These are phyloP conservation scores for Heliornis fulica DNA, from an alignment of 2,113 vertebrate species.

Conservation along the genomic window DNA sequence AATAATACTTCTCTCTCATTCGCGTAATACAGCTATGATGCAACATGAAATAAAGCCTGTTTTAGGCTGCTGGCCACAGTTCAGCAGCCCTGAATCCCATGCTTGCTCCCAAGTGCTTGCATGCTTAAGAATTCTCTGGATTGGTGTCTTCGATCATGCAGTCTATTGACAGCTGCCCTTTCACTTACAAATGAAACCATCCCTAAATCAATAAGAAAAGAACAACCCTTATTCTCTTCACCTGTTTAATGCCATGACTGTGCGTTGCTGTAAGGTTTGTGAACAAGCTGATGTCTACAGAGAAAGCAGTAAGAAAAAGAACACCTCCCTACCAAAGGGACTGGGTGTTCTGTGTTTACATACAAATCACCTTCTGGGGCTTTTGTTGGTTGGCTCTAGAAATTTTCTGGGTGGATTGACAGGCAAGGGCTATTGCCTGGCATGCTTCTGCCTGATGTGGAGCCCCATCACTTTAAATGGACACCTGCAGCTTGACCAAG, in stretches of 20 bases:
- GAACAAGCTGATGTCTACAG: slow-evolving; percentile 22
- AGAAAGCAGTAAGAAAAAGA: slow-evolving; percentile 32
- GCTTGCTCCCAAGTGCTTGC: neutral
- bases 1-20: neutral
- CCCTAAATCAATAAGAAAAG: slow-evolving; percentile 59
- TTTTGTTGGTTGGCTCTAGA: neutral
- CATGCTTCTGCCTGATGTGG: neutral
- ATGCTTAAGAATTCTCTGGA: slow-evolving; percentile 7
- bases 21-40: neutral
- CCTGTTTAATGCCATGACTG: slow-evolving; percentile 42
- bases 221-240: slow-evolving; percentile 18
- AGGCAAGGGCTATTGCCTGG: neutral
- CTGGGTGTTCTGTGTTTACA: neutral
- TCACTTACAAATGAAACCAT: slow-evolving; percentile 55
- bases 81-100: slow-evolving; percentile 13
- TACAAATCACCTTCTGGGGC: neutral
- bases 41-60: slow-evolving; percentile 16
- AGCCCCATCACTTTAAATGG: neutral
- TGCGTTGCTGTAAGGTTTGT: slow-evolving; percentile 6
- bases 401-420: neutral
- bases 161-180: slow-evolving; percentile 65
- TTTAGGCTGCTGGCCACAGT: slow-evolving; percentile 16
- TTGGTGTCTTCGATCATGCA: slow-evolving; percentile 26
- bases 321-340: neutral
- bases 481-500: neutral